These are phyloP conservation scores for Drosophila eugracilis DNA, from an alignment of 1,140 invertebrate genomes.

Conservation along the genomic window DNA sequence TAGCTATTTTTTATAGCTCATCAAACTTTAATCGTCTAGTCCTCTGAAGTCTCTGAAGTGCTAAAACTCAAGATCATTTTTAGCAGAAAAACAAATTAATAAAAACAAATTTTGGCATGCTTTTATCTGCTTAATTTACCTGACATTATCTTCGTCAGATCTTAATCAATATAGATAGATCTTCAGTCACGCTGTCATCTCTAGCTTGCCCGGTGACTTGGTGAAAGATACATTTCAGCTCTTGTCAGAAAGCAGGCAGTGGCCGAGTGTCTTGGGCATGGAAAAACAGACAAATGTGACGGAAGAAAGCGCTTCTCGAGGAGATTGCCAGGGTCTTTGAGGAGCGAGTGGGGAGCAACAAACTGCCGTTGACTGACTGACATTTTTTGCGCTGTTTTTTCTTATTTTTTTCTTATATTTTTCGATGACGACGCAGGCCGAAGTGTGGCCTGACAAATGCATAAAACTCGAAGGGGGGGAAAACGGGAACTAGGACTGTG, in stretches of 20 bases:
- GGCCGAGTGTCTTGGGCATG: slow-evolving; percentile 61
- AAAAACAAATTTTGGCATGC: too few relatives aligned
- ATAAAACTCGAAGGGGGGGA: slow-evolving; percentile 53
- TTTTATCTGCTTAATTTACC: too few relatives aligned
- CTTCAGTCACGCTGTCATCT: slow-evolving; percentile 40
- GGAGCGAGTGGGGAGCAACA: slow-evolving; percentile 9
- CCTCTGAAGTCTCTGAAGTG: too few relatives aligned
- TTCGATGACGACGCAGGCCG: slow-evolving; percentile 55
- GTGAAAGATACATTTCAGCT: slow-evolving; percentile 83
- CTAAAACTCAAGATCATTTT: too few relatives aligned
- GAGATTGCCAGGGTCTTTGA: slow-evolving; percentile 1
- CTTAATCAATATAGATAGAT: background rate
- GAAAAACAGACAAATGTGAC: slow-evolving; percentile 77
- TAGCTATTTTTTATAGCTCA: too few relatives aligned
- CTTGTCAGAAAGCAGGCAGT: slow-evolving; percentile 76
- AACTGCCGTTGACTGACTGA: slow-evolving; percentile 68
- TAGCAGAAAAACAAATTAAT: too few relatives aligned
- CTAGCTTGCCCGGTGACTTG: slow-evolving; percentile 31
- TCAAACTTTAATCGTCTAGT: too few relatives aligned
- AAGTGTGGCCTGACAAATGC: slow-evolving; percentile 81
- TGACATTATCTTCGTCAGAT: background rate
- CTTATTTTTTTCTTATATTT: slow-evolving; percentile 48
- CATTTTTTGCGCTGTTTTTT: slow-evolving; percentile 61
- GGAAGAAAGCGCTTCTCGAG: slow-evolving; percentile 67
- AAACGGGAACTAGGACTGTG: background rate